Evolutionary conservation across 2,888 invertebrate species (phyloP).

Genomic region (Xestoiulus laeticollis): DNA sequence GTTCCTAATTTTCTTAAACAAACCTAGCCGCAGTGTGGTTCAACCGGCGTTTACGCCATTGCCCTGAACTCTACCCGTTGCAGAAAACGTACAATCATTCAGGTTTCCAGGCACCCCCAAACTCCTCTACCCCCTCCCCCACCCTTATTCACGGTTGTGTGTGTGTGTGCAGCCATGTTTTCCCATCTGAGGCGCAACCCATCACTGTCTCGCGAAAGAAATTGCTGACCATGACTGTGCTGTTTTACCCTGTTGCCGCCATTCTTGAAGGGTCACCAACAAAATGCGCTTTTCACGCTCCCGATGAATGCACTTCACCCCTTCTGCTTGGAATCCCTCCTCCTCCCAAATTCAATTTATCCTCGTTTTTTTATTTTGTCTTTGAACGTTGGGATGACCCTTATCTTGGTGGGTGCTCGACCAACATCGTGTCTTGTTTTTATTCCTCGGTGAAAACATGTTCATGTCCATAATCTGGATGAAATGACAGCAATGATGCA

Average conservation of each 20-base stretch:
- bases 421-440: neutral
- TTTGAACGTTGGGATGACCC: neutral
- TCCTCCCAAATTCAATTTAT: neutral
- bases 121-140: neutral
- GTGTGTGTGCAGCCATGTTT: neutral
- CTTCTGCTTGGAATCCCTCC: neutral
- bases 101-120: neutral
- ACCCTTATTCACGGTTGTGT: neutral
- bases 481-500: neutral
- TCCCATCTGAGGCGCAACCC: constrained; percentile 11
- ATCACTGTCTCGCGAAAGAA: constrained; percentile 11
- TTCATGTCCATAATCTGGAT: neutral
- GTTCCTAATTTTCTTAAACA: constrained; percentile 39
- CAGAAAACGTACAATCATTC: constrained; percentile 36
- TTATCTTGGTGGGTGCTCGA: neutral
- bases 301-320: neutral
- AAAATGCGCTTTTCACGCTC: constrained; percentile 17
- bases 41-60: neutral
- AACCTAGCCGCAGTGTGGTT: neutral
- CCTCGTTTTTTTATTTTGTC: neutral
- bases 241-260: neutral
- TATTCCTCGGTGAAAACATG: neutral
- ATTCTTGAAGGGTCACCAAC: constrained; percentile 9
- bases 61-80: constrained; percentile 24
- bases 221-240: constrained; percentile 36